Evolutionary conservation across 2,113 vertebrate species (phyloP), one percentile per base, ranked within the genome.

Genomic region (Mormoops blainvillei): DNA sequence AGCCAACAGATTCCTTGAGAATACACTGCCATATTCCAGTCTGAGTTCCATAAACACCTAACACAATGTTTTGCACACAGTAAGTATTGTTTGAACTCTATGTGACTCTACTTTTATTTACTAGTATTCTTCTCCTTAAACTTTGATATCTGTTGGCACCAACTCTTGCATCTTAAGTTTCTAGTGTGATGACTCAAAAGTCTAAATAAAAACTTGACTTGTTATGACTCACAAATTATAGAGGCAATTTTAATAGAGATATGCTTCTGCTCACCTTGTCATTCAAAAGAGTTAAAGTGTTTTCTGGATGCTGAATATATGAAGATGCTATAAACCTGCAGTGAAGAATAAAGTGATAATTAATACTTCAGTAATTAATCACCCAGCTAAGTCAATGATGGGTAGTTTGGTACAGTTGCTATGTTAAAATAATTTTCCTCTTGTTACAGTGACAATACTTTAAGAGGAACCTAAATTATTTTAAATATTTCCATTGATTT

Each of bases 141-240:
- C 43, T 28, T 88, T 63, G 19, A 4, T 86, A 28, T 65, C n/a
- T 80, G 1, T 48, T 56, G 38, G 31, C 20, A 74, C 15, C 73
- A 70, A 4, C 87, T 95, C 56, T 93, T 87, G 43, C 18, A 74
- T 54, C 16, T 76, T 81, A 87, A 41, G 81, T 73, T 77, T 92
- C 45, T 76, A 36, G 48, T 67, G 83, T 50, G 36, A 82, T 82
- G 52, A 90, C 70, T 90, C 80, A 76, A 45, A 73, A 77, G 15
- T 94, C 50, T 87, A 33, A 91, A 85, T 97, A 68, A 94, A 96
- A 97, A 73, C 63, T 90, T 90, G 88, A 77, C 58, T 97, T 97
- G 85, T 95, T 96, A 92, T 94, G 92, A 97, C 83, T 92, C 58
- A 92, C 87, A 96, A 95, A 94, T 97, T 94, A 92, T 52, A 82